A percentile compares a stretch with the other conserved stretches of the same genome.
These are phyloP conservation scores for Misgurnus anguillicaudatus DNA, from an alignment of 2,113 vertebrate species.

Conservation along the genomic window DNA sequence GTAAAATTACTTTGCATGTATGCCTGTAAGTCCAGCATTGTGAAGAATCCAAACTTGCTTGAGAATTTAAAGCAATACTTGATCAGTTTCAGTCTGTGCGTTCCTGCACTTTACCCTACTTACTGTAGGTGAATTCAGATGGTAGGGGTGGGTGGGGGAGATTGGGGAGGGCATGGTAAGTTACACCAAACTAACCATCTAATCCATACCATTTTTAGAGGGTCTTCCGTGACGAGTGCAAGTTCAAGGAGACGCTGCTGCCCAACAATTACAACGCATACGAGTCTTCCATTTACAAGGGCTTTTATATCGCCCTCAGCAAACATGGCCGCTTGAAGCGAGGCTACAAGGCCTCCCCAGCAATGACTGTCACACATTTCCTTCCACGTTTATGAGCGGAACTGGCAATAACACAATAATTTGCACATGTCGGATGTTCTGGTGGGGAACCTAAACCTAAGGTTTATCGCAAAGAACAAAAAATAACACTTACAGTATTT, in stretches of 20 bases:
- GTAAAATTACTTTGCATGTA: neutral
- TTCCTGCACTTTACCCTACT: constrained; percentile 11
- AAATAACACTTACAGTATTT: constrained; percentile 76
- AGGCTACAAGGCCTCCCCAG: constrained; percentile 87
- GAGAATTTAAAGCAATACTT: neutral
- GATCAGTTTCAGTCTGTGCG: neutral
- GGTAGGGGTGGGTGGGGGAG: neutral
- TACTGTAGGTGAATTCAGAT: neutral
- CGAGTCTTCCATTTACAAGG: constrained; percentile 81
- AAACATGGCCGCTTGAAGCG: constrained; percentile 88
- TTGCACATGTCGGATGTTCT: constrained; percentile 84
- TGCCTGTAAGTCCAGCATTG: neutral
- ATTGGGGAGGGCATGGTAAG: neutral
- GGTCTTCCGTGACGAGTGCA: constrained; percentile 92
- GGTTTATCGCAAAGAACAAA: constrained; percentile 67
- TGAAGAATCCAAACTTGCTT: neutral
- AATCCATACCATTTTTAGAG: constrained; percentile 70
- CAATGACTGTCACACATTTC: constrained; percentile 96
- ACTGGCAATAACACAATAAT: constrained; percentile 74
- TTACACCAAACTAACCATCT: constrained; percentile 36
- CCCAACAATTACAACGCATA: constrained; percentile 97
- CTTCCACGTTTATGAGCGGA: constrained; percentile 87
- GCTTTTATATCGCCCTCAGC: constrained; percentile 90
- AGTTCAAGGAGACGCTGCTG: constrained; percentile 91
- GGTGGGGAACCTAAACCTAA: constrained; percentile 75